Conservation (phyloP, 1,140 invertebrate species). For the Neodiprion pinetum region DNA sequence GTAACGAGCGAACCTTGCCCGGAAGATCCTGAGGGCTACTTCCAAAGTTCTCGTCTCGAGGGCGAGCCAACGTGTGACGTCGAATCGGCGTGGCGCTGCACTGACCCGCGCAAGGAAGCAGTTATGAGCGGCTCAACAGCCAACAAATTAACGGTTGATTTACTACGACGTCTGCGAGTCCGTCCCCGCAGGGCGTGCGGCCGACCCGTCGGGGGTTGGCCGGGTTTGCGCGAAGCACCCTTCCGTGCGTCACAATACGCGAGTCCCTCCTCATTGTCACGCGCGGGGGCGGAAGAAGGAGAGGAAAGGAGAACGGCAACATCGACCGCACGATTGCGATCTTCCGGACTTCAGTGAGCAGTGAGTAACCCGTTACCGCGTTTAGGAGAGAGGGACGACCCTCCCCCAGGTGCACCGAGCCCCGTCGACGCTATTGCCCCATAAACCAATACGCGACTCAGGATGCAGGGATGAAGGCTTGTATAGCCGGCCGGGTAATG, state of each 20-base stretch:
- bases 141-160: constrained; percentile 7
- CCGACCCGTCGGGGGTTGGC: neutral
- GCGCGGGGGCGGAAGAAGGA: neutral
- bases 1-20: too few relatives aligned
- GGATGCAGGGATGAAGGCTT: neutral
- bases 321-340: constrained; percentile 3
- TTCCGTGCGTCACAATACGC: neutral
- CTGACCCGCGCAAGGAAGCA: neutral
- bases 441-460: neutral
- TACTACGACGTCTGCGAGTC: neutral
- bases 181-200: neutral
- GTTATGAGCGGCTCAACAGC: neutral
- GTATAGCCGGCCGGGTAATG: neutral
- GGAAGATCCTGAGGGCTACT: too few relatives aligned
- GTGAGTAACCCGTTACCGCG: neutral
- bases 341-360: neutral
- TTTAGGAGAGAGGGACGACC: neutral
- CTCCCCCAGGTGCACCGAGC: neutral
- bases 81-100: neutral
- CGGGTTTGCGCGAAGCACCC: neutral
- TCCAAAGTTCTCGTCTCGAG: too few relatives aligned
- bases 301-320: neutral
- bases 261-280: neutral
- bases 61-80: neutral
- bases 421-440: neutral